Evolutionary conservation across 1,140 invertebrate species (phyloP), one percentile per base, ranked within the genome.

Genomic region (Fopius arisanus): DNA sequence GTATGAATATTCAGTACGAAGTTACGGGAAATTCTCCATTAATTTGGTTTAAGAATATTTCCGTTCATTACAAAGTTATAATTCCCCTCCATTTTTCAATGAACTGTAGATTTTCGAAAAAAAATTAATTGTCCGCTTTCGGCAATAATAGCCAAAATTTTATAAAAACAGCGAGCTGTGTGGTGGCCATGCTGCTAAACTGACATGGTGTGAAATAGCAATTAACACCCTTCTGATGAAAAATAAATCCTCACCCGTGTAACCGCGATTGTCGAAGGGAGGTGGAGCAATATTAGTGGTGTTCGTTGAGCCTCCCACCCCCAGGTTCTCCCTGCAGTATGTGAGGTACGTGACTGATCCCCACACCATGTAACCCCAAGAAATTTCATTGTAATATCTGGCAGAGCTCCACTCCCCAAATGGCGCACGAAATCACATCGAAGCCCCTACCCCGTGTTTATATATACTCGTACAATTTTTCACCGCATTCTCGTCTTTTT

Each of bases 311-410:
- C 23, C 14, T 65, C 28, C n/a, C 29, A 16, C 62, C 62, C 62
- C 29, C 62, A 29, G 26, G 4, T 14, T 31, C 28, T 7, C 14
- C 29, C 10, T 65, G 33, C 29, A 65, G 62, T 33, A 29, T 65
- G 62, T 37, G 62, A 65, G 62, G 7, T 65, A 65, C 62, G 62
- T 65, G 62, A 65, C 62, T 65, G 62, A 33, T n/a, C 7, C 5
- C 54, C 23, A 21, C 23, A 37, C 33, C 9, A 12, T 28, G 10
- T 23, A 26, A 16, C 62, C 28, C 33, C 28, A 29, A 65, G 29
- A 33, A 65, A 65, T 65, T 65, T 65, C 62, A 29, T 65, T 33
- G 62, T 65, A 65, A 65, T 65, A 65, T 65, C 62, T 65, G 62
- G 62, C 62, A 65, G n/a, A 0, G 62, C 29, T 65, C 62, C 62